Conservation (phyloP, 2,797 vertebrate genomes). For the Hoplostethus atlanticus region DNA sequence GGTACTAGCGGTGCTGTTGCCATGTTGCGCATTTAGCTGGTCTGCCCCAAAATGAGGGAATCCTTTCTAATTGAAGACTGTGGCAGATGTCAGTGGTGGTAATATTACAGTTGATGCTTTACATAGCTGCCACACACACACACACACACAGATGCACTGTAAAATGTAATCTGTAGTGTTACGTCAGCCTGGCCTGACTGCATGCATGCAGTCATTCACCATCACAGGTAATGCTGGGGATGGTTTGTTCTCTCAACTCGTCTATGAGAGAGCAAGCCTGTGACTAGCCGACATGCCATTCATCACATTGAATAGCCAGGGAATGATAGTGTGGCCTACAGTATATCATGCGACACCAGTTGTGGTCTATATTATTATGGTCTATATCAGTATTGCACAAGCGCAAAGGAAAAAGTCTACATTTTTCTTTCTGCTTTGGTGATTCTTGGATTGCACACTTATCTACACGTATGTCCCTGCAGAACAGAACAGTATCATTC, state of each 20-base stretch:
- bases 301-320: slow-evolving; percentile 36
- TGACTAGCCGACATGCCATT: slow-evolving; percentile 45
- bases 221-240: slow-evolving; percentile 26
- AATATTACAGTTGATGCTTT: slow-evolving; percentile 40
- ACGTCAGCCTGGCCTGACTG: slow-evolving; percentile 37
- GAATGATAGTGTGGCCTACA: slow-evolving; percentile 41
- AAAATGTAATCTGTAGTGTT: slow-evolving; percentile 52
- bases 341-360: slow-evolving; percentile 10
- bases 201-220: slow-evolving; percentile 28
- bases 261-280: slow-evolving; percentile 38
- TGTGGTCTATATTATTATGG: slow-evolving; percentile 28
- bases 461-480: slow-evolving; percentile 6
- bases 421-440: slow-evolving; percentile 11
- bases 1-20: slow-evolving; percentile 12
- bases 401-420: slow-evolving; percentile 7
- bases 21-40: slow-evolving; percentile 2
- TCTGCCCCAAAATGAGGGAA: slow-evolving; percentile 30
- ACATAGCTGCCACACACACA: slow-evolving; percentile 46
- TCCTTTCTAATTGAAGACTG: slow-evolving; percentile 42
- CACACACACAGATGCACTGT: slow-evolving; percentile 35
- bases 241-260: slow-evolving; percentile 39
- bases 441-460: slow-evolving; percentile 1
- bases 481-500: slow-evolving; percentile 11
- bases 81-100: slow-evolving; percentile 25
- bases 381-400: slow-evolving; percentile 25